These are phyloP conservation scores for Stenchaetothrips biformis DNA, from an alignment of 2,888 invertebrate species.

Conservation along the genomic window DNA sequence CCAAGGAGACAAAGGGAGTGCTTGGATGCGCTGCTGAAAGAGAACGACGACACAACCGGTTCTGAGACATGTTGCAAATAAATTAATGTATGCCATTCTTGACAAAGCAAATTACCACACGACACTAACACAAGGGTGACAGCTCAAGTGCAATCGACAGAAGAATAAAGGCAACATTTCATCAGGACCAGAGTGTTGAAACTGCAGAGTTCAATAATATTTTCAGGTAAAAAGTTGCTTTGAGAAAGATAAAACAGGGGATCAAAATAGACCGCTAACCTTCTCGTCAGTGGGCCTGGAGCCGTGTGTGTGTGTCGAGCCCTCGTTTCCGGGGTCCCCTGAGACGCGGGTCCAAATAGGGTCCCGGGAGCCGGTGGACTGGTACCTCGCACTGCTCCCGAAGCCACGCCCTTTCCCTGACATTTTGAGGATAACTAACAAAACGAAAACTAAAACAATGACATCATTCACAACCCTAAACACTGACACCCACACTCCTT, in stretches of 20 bases:
- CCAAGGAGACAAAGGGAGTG: too few species aligned
- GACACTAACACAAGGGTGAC: too few species aligned
- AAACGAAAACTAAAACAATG: not conserved
- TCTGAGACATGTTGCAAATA: too few species aligned
- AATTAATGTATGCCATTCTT: too few species aligned
- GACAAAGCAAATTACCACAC: too few species aligned
- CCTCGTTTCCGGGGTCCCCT: not conserved
- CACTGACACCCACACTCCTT: not conserved
- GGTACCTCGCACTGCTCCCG: slow-evolving; percentile 4
- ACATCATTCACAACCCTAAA: not conserved
- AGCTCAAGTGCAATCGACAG: too few species aligned
- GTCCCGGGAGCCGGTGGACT: not conserved
- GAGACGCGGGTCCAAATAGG: slow-evolving; percentile 7
- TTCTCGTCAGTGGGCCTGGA: not conserved
- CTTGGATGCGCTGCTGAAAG: too few species aligned
- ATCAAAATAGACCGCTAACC: not conserved
- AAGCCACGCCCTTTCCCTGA: not conserved
- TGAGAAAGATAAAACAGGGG: not conserved
- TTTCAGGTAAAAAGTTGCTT: too few species aligned
- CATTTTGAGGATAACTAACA: not conserved
- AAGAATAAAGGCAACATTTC: too few species aligned
- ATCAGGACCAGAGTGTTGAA: too few species aligned
- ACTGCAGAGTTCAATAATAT: too few species aligned
- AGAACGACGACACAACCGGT: too few species aligned
- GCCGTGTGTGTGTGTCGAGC: not conserved